Base-by-base conservation (phyloP, 2,888 invertebrate species). In the Bugula neritina region DNA sequence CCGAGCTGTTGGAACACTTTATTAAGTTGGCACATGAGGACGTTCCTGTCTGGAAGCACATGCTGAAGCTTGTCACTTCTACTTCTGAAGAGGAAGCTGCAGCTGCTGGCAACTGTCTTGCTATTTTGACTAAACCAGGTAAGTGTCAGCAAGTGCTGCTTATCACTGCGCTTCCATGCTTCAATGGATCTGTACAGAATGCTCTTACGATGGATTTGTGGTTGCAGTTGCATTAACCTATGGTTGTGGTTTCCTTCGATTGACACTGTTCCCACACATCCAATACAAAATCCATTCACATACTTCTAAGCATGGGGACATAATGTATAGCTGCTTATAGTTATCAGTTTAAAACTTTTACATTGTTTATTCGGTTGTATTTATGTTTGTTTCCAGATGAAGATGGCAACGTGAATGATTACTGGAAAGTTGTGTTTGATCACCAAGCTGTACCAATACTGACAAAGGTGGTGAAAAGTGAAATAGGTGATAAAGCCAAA, bases 21-120 rank as follows among this genome's bases (percentile, higher is more conserved):
- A 78, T 82, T 13, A 75, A 77, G 43, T 72, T 77, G 34, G 76
- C 79, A 71, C 72, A 78, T 74, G 77, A 76, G 1, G 75, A 75
- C 71, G 75, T 83, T 27, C 81, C 81, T 1, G 81, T 82, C 0
- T 83, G 82, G 82, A 79, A 81, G 73, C 77, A 79, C 72, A 72
- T 83, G 63, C 74, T 83, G 43, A 75, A 76, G 69, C 80, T 81
- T 76, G 34, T 82, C 69, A 69, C 76, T 5, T 80, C 80, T 0
- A 80, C 80, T 63, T 73, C 76, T 29, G 82, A 82, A 57, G 81
- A 81, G 29, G 82, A 82, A 72, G 78, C 77, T 0, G 78, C 78
- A 31, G 75, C 79, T 3, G 80, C 81, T 21, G 81, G 80, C 0
- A 77, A 76, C 69, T 81, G 81, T 76, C 74, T 83, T 35, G 69